Base-by-base conservation (phyloP, 2,797 vertebrate genomes). In the Salmo trutta region DNA sequence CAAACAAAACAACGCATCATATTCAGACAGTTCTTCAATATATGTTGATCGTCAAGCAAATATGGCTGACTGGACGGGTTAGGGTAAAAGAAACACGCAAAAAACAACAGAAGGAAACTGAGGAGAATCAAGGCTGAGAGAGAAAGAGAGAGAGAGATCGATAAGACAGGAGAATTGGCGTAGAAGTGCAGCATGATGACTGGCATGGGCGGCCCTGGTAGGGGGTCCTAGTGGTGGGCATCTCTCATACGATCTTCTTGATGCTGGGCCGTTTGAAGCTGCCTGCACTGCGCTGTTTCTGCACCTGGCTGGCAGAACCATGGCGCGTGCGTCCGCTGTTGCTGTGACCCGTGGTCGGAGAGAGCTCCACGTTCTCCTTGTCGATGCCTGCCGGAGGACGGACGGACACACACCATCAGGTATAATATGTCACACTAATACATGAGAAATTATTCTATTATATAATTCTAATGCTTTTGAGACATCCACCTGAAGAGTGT, bases 261-360 rank as follows among this genome's bases (percentile, higher is more conserved):
- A 98, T 97, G 93, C 97, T 98, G 88, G 96, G 96, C 80, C 98
- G 95, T 90, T 98, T 99, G 94, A 99, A 99, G 91, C 98, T 99
- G 91, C 98, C 97, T 0, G 97, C 94, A 0, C 98, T 99, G 88
- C 98, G 96, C 91, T 99, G 98, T 93, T 99, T 99, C 90, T 99
- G 98, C 84, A 99, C 98, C 90, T 99, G 98, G 93, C 97, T 99
- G 79, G 98, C 97, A 1, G 98, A 99, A 75, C 97, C 97, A 12
- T 99, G 98, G 82, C 98, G 96, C 71, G 96, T 98, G 84, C 98
- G 95, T 24, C 96, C 95, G 56, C 97, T 96, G 78, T 94, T 97
- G 92, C 96, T 92, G 89, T 98, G 95, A 66, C 96, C 96, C 0
- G 96, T 94, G 84, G 95, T 97, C 52, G 98, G 97, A 14, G 98